Base-by-base conservation (phyloP, 2,888 invertebrate genomes). In the Junonia oenone region DNA sequence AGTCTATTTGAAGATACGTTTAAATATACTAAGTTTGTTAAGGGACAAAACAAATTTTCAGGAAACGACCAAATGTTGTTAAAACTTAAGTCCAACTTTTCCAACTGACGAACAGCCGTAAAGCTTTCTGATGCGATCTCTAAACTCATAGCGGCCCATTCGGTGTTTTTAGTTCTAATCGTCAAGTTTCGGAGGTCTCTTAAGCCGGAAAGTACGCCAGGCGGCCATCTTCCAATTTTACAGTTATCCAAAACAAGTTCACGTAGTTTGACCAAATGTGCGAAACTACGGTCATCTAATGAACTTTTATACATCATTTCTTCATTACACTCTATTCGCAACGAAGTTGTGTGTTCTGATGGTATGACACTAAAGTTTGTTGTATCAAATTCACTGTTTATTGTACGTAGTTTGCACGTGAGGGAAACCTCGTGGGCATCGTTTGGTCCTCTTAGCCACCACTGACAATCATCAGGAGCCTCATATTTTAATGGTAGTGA, bases 1-100 rank as follows among this genome's bases (percentile, higher is more conserved):
- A 98, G 89, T 64, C 96, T 93, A 82, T 98, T 98, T 69, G 94
- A 94, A 63, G 97, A 97, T 68, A 97, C 94, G 78, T 98, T 98
- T 65, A 98, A 87, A 63, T 93, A 92, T 59, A 95, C 94, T 68
- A 97, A 90, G 73, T 95, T 96, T 35, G 93, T 94, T 67, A 97
- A 82, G 2, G 95, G 93, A 75, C 97, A 97, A 83, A 97, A 97
- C 62, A 96, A 91, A 73, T 94, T 94, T 71, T 95, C 95, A 19
- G 97, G 96, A 77, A 97, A 93, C 52, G 95, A 95, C 96, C 96
- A 96, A 75, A 97, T 96, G 80, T 97, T 97, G 81, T 97, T 97
- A 73, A 94, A 94, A 75, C 96, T 96, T 64, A 97, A 90, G 78
- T 97, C 97, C 63, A 97, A 91, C 67, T 95, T 92, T 82, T 97